Evolutionary conservation across 2,888 invertebrate genomes (phyloP).

Genomic region (Tigriopus californicus): DNA sequence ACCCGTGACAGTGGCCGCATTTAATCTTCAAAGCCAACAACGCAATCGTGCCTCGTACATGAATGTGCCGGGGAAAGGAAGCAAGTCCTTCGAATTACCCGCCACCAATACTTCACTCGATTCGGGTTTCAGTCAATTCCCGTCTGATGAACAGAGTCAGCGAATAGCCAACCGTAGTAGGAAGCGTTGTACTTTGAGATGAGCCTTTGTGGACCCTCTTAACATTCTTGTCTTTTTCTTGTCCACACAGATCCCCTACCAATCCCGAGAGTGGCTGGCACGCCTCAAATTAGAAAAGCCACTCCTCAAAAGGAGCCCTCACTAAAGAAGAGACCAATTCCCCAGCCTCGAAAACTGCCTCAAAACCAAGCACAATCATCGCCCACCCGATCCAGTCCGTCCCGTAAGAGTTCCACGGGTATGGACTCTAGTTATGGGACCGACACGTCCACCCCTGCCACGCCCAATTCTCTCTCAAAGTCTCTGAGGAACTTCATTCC

Average conservation of each 20-base stretch:
- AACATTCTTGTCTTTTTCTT: too few species aligned
- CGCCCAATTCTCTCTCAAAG: too few species aligned
- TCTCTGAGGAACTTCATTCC: too few species aligned
- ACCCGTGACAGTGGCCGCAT: too few species aligned
- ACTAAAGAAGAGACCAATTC: conserved; percentile 8
- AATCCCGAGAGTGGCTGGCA: not conserved
- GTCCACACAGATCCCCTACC: not conserved
- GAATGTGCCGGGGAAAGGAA: too few species aligned
- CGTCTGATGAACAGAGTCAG: not conserved
- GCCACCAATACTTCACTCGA: too few species aligned
- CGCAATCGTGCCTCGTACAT: too few species aligned
- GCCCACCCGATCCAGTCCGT: not conserved
- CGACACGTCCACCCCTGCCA: too few species aligned
- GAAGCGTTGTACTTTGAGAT: not conserved
- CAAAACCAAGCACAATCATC: not conserved
- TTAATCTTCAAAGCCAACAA: too few species aligned
- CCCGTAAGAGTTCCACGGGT: not conserved
- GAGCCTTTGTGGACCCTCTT: too few species aligned
- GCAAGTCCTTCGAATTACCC: too few species aligned
- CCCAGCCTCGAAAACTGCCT: conserved; percentile 1
- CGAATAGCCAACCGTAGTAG: not conserved
- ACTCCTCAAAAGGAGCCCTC: conserved; percentile 1
- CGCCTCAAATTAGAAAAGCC: not conserved
- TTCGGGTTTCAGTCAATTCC: too few species aligned
- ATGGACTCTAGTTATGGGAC: not conserved